Conservation (phyloP, 2,113 vertebrate genomes). For the Rhea pennata region DNA sequence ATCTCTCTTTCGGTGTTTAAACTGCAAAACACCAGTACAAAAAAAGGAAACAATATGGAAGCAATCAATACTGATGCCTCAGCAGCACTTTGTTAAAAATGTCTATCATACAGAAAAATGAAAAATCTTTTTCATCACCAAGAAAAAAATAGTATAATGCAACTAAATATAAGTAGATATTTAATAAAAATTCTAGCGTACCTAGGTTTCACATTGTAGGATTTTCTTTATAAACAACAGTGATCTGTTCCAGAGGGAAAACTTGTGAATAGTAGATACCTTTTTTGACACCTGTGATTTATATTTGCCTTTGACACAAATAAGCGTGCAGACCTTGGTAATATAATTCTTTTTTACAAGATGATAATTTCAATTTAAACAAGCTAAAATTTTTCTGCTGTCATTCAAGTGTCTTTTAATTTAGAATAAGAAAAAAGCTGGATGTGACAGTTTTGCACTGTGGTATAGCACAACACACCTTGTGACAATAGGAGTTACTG, state of each 20-base stretch:
- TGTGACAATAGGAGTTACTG: background rate
- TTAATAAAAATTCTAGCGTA: background rate
- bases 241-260: background rate
- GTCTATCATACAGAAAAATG: background rate
- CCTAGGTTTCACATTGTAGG: background rate
- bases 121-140: background rate
- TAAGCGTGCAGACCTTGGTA: background rate
- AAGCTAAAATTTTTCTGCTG: conserved; percentile 24
- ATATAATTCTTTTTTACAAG: background rate
- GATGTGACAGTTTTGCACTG: background rate
- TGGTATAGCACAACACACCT: background rate
- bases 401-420: background rate
- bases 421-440: background rate
- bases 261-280: background rate
- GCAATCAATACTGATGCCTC: background rate
- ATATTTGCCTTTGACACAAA: background rate
- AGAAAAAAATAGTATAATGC: background rate
- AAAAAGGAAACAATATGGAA: background rate
- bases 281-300: background rate
- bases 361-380: background rate
- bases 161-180: background rate
- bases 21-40: background rate
- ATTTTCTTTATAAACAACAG: background rate
- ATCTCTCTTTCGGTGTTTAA: background rate
- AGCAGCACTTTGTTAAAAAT: background rate